These are phyloP conservation scores for Pteria penguin DNA, from an alignment of 2,888 invertebrate genomes.

Conservation along the genomic window DNA sequence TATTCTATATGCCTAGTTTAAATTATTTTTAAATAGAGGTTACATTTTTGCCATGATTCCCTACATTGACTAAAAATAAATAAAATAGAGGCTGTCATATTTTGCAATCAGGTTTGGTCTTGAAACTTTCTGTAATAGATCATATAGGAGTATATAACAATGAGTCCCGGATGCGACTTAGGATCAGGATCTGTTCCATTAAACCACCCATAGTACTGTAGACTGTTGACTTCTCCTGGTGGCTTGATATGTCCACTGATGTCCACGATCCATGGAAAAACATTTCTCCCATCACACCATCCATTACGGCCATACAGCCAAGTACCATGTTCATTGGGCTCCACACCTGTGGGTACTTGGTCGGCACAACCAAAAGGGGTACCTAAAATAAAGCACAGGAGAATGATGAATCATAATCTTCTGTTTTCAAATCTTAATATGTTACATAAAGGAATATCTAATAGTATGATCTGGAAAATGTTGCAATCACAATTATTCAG, in stretches of 20 bases:
- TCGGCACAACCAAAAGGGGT: slow-evolving; percentile 67
- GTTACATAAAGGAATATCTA: too few species aligned
- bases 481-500: too few species aligned
- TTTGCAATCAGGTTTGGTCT: not conserved
- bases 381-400: slow-evolving; percentile 48
- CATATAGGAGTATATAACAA: slow-evolving; percentile 62
- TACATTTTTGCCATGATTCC: too few species aligned
- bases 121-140: slow-evolving; percentile 47
- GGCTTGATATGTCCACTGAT: slow-evolving; percentile 44
- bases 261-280: slow-evolving; percentile 56
- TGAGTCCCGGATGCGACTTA: slow-evolving; percentile 61
- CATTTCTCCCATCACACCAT: slow-evolving; percentile 70
- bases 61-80: too few species aligned
- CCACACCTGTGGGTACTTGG: slow-evolving; percentile 58
- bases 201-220: slow-evolving; percentile 63
- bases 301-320: slow-evolving; percentile 73
- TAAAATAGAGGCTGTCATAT: not conserved
- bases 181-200: slow-evolving; percentile 65
- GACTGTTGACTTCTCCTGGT: slow-evolving; percentile 35
- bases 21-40: too few species aligned
- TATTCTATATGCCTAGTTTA: too few species aligned
- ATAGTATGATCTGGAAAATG: too few species aligned
- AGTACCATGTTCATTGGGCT: slow-evolving; percentile 72
- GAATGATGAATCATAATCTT: too few species aligned
- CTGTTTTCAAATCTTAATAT: too few species aligned